These are phyloP conservation scores for Philaethria dido DNA, from an alignment of 2,888 invertebrate genomes.

Conservation along the genomic window DNA sequence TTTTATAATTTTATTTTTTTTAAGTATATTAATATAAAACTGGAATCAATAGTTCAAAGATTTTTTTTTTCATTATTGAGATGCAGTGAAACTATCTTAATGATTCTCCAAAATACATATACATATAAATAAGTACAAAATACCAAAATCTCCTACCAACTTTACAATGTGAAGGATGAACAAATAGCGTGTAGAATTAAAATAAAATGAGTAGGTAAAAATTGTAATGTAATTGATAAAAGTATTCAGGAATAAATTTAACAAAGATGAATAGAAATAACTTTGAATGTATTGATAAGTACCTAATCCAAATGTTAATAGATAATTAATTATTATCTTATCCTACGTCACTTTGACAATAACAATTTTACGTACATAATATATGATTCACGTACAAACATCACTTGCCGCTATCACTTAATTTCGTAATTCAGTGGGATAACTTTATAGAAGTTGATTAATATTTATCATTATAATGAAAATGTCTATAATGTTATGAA, in stretches of 20 bases:
- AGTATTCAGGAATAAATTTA: background rate
- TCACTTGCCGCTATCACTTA: constrained; percentile 18
- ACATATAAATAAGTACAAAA: too few relatives aligned
- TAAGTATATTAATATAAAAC: too few relatives aligned
- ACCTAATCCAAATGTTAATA: constrained; percentile 9
- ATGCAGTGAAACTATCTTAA: too few relatives aligned
- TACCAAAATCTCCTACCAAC: too few relatives aligned
- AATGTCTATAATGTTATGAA: constrained; percentile 7
- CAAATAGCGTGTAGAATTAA: background rate
- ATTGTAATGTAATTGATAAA: too few relatives aligned
- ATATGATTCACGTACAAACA: constrained; percentile 19
- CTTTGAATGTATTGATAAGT: constrained; percentile 3
- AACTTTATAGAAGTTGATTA: constrained; percentile 13
- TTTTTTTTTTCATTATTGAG: too few relatives aligned
- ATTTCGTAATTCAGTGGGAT: constrained; percentile 21
- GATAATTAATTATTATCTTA: constrained; percentile 14
- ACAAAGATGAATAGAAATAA: background rate
- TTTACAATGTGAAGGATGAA: background rate
- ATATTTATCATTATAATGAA: constrained; percentile 17
- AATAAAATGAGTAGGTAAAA: too few relatives aligned
- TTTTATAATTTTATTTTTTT: too few relatives aligned
- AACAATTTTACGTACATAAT: constrained; percentile 16
- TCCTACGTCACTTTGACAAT: constrained; percentile 5
- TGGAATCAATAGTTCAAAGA: too few relatives aligned
- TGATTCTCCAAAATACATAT: too few relatives aligned